Percentiles rank a stretch among this genome's conserved stretches.
Conservation (phyloP, 1,140 invertebrate species). For the Acromyrmex heyeri region DNA sequence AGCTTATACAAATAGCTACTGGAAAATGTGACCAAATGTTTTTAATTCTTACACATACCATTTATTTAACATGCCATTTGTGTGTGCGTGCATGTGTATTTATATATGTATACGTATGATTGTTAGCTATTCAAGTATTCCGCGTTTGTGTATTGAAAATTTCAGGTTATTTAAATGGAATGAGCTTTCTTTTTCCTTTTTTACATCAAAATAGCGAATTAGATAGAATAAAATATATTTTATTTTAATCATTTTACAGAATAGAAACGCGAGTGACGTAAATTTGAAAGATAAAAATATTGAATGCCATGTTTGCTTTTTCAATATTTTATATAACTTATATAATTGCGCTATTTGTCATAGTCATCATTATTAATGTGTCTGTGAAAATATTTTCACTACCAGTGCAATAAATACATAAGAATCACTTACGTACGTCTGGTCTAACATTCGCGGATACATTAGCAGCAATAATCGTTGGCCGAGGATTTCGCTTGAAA, state of each 20-base stretch:
- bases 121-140: neutral
- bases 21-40: conserved; percentile 18
- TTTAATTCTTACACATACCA: neutral
- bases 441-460: conserved; percentile 53
- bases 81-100: neutral
- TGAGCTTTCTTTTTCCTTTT: neutral
- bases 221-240: conserved; percentile 9
- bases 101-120: neutral
- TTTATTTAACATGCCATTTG: too few species aligned
- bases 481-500: conserved; percentile 64
- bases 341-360: neutral
- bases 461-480: conserved; percentile 73
- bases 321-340: neutral
- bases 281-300: conserved; percentile 21
- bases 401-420: neutral
- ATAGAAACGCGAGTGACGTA: neutral
- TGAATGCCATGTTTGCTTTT: neutral
- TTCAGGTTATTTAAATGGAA: conserved; percentile 4
- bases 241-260: neutral
- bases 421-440: conserved; percentile 38
- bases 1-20: neutral
- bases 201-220: neutral
- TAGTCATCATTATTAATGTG: neutral
- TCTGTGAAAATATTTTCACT: neutral
- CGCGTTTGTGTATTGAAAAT: conserved; percentile 3